These are phyloP conservation scores for Trimorus sp. DNA, from an alignment of 2,888 invertebrate species.

Conservation along the genomic window DNA sequence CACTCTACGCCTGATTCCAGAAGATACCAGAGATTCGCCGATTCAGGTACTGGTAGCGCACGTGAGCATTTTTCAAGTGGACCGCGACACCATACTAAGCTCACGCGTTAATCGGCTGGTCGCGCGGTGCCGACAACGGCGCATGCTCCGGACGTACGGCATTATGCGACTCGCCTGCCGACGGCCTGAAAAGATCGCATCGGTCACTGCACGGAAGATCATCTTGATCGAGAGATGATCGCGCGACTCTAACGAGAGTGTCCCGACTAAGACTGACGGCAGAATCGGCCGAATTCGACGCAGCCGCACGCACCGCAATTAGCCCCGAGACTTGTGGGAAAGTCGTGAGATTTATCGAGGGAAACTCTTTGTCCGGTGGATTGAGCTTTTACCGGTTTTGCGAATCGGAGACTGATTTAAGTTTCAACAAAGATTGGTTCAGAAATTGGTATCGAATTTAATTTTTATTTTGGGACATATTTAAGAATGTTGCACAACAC, in stretches of 20 bases:
- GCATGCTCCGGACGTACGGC: conserved; percentile 28
- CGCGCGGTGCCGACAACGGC: conserved; percentile 46
- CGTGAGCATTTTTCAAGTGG: conserved; percentile 63
- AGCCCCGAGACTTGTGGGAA: conserved; percentile 50
- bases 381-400: not conserved
- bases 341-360: conserved; percentile 49
- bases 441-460: too few species aligned
- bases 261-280: conserved; percentile 59
- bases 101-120: conserved; percentile 58
- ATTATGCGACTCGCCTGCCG: conserved; percentile 35
- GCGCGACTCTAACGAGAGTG: conserved; percentile 62
- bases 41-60: conserved; percentile 68
- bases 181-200: conserved; percentile 59
- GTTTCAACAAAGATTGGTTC: too few species aligned
- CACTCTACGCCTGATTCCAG: too few species aligned
- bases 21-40: not conserved
- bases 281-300: conserved; percentile 59
- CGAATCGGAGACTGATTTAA: too few species aligned
- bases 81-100: conserved; percentile 60
- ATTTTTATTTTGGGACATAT: too few species aligned
- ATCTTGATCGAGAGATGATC: conserved; percentile 60
- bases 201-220: conserved; percentile 54
- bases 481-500: too few species aligned
- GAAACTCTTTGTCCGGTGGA: conserved; percentile 8
- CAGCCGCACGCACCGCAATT: conserved; percentile 53